Conservation (phyloP, 2,888 invertebrate genomes). For the Athalia cordata region DNA sequence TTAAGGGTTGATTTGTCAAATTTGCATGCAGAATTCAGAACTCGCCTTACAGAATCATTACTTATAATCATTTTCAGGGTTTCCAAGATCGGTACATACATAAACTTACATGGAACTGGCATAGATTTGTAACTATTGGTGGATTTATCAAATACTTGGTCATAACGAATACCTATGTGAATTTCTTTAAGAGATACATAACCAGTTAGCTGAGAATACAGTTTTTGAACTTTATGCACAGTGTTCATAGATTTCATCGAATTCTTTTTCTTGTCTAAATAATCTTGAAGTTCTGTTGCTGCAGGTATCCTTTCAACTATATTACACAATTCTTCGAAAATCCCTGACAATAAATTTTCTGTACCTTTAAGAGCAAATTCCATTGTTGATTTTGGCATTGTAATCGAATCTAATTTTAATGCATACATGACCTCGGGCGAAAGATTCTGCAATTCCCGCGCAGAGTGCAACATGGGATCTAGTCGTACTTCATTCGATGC, state of each 20-base stretch:
- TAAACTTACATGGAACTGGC: constrained; percentile 44
- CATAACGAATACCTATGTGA: constrained; percentile 47
- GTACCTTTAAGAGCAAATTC: constrained; percentile 10
- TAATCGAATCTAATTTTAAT: constrained; percentile 28
- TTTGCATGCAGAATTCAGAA: not conserved
- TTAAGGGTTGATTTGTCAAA: not conserved
- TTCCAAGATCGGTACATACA: constrained; percentile 48
- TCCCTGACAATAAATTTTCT: not conserved
- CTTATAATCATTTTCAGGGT: constrained; percentile 35
- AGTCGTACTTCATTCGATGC: not conserved
- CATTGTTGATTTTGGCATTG: constrained; percentile 16
- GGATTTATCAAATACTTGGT: constrained; percentile 43
- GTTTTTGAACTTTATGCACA: not conserved
- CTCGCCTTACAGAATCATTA: constrained; percentile 2
- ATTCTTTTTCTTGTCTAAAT: not conserved
- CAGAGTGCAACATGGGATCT: not conserved
- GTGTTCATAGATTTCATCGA: not conserved
- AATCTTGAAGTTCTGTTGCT: not conserved
- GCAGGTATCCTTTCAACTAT: not conserved
- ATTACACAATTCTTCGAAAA: not conserved
- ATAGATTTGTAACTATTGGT: constrained; percentile 34
- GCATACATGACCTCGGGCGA: constrained; percentile 10
- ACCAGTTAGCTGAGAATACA: constrained; percentile 24
- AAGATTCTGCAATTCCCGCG: not conserved
- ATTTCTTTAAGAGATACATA: constrained; percentile 44